Evolutionary conservation across 2,113 vertebrate genomes (phyloP).

Genomic region (Myotis yumanensis): DNA sequence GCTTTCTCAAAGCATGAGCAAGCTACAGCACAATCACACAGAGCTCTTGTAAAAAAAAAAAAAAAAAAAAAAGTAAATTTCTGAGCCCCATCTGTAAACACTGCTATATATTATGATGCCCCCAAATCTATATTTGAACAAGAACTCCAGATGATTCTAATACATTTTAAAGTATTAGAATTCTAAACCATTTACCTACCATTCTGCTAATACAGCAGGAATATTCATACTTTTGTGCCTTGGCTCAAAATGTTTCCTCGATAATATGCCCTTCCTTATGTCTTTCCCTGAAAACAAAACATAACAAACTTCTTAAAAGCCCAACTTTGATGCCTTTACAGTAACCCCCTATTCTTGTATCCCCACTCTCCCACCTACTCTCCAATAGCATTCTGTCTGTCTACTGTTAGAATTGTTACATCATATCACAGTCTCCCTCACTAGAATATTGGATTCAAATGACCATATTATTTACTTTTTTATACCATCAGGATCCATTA

Average conservation of each 20-base stretch:
- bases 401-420: not conserved
- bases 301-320: not conserved
- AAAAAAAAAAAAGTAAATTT: not conserved
- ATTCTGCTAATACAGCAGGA: not conserved
- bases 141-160: not conserved
- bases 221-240: not conserved
- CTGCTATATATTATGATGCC: not conserved
- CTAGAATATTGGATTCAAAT: not conserved
- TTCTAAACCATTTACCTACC: not conserved
- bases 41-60: not conserved
- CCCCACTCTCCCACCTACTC: fast-evolving
- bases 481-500: not conserved
- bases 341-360: not conserved
- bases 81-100: not conserved
- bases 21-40: not conserved
- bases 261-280: not conserved
- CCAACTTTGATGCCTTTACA: not conserved
- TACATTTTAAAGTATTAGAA: not conserved
- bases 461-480: constrained; percentile 1
- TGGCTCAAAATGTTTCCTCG: not conserved
- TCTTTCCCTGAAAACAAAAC: constrained; percentile 4
- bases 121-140: not conserved
- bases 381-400: not conserved
- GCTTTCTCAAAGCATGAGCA: not conserved
- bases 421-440: not conserved